Evolutionary conservation across 1,140 invertebrate genomes (phyloP), one percentile per base, ranked within the genome.

Genomic region (Tetraneura akinire): DNA sequence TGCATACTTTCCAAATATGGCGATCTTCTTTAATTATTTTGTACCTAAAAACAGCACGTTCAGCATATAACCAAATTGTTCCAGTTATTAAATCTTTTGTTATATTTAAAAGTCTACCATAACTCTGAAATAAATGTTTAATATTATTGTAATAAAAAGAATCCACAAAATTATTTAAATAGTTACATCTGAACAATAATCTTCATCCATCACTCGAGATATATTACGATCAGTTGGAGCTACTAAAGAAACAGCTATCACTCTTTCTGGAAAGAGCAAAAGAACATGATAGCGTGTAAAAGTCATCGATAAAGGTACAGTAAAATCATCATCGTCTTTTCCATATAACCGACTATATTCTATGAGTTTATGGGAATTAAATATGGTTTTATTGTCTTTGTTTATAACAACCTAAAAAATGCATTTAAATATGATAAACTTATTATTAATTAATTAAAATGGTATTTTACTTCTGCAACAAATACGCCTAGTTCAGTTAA

Each of bases 241-340:
- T 47, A 57, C 37, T 70, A 81, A 86, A 78, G 93, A 97, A 51
- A 98, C 88, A 6, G 91, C 95, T 85, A 93, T 93, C 1, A 97
- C 89, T 80, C 91, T 91, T 85, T 96, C 92, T 5, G 89, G 87
- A 85, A 94, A 98, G 42, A 96, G 89, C 1, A 98, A 86, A 14
- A 98, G 84, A 14, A 92, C 91, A 86, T 98, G 96, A 86, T 96
- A 98, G 85, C 97, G 92, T 1, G 96, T 98, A 18, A 97, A 85
- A 5, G 95, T 91, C 84, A 97, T 92, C 0, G 92, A 89, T 9
- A 93, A 86, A 18, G 76, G 62, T 18, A 64, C 14, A 37, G 62
- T 21, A n/a, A 80, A 80, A 70, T 76, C 66, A 47, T 68, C 73
- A 64, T 64, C 57, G 18, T 81, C 74, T 60, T 53, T 80, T 42